Conservation (phyloP, 1,140 invertebrate species). For the Platyscapa corneri region DNA sequence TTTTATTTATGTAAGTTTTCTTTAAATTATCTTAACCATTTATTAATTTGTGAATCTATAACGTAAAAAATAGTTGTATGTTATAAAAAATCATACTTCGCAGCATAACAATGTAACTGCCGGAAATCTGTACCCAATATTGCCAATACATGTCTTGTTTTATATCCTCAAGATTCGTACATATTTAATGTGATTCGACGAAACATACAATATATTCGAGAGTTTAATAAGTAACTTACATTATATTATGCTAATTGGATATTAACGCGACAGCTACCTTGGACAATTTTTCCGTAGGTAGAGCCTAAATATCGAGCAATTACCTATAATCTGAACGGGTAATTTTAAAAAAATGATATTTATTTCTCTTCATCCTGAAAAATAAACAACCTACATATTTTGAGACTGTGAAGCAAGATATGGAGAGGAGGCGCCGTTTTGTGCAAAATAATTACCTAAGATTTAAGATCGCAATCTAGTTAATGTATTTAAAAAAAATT, state of each 20-base stretch:
- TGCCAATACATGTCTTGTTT: not conserved
- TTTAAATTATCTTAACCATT: too few relatives aligned
- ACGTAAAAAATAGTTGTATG: too few relatives aligned
- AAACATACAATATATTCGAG: not conserved
- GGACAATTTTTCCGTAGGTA: not conserved
- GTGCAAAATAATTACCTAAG: slow-evolving; percentile 54
- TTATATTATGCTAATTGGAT: not conserved
- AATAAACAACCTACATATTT: slow-evolving; percentile 43
- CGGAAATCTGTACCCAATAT: not conserved
- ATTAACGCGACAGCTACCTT: not conserved
- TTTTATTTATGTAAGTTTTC: too few relatives aligned
- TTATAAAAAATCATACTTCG: not conserved
- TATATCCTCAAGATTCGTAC: not conserved
- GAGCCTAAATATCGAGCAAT: slow-evolving; percentile 22
- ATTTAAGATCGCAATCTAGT: slow-evolving; percentile 50
- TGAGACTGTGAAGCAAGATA: slow-evolving; percentile 42
- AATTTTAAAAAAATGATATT: slow-evolving; percentile 11
- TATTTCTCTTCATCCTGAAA: slow-evolving; percentile 35
- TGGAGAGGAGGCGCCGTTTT: slow-evolving; percentile 42
- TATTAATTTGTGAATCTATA: too few relatives aligned
- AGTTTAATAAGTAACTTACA: not conserved
- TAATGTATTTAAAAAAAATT: slow-evolving; percentile 47
- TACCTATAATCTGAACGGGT: slow-evolving; percentile 23
- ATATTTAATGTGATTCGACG: not conserved
- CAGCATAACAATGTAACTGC: not conserved